Conservation (phyloP, 1,140 invertebrate species). For the Augochlora pura region DNA sequence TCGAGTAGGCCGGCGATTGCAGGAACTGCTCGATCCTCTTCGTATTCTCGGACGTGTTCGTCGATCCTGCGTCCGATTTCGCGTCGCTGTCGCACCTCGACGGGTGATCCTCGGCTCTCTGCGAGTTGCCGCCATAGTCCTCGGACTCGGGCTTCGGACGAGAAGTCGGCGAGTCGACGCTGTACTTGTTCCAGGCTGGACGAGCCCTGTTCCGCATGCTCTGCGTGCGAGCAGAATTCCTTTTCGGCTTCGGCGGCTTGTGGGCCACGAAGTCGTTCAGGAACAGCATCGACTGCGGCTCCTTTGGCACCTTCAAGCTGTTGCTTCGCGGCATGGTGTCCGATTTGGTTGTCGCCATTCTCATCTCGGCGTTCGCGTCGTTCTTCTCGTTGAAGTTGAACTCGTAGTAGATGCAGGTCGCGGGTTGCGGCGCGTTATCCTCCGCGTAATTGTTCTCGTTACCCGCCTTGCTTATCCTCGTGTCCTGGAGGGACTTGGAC, state of each 20-base stretch:
- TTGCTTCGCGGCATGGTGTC: conserved; percentile 57
- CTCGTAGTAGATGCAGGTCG: conserved; percentile 69
- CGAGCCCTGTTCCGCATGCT: conserved; percentile 73
- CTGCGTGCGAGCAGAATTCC: conserved; percentile 71
- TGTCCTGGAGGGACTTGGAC: conserved; percentile 80
- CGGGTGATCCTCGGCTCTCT: background rate
- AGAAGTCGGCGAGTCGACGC: conserved; percentile 50
- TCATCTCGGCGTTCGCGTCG: conserved; percentile 38
- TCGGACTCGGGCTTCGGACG: conserved; percentile 43
- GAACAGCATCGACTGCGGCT: conserved; percentile 73
- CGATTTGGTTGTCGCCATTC: conserved; percentile 41
- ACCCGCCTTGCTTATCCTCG: conserved; percentile 66
- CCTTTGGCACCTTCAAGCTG: conserved; percentile 59
- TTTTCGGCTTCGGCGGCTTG: conserved; percentile 79
- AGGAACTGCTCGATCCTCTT: conserved; percentile 44
- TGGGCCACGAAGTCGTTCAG: conserved; percentile 77
- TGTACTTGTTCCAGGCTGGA: conserved; percentile 73
- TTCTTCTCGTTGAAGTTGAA: conserved; percentile 66
- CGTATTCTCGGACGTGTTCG: background rate
- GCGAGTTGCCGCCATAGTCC: background rate
- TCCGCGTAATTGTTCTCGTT: conserved; percentile 46
- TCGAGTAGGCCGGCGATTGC: conserved; percentile 23
- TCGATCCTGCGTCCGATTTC: background rate
- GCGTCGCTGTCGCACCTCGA: background rate
- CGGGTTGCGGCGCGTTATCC: conserved; percentile 55